Conservation (phyloP, 2,113 vertebrate genomes). For the Amia ocellicauda region DNA sequence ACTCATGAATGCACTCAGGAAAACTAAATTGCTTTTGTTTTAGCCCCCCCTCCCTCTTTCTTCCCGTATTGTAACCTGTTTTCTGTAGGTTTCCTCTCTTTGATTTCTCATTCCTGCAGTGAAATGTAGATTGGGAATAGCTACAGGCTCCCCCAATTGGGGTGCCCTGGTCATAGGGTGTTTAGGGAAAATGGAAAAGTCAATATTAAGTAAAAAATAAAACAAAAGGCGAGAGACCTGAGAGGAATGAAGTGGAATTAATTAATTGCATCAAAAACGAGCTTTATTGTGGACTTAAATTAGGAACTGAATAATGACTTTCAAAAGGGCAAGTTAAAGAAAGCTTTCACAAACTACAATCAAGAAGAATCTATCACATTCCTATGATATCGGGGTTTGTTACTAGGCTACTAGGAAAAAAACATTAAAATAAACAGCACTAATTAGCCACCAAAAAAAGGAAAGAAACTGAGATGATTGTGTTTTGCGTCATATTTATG, state of each 20-base stretch:
- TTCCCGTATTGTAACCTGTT: conserved; percentile 53
- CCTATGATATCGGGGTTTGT: conserved; percentile 1
- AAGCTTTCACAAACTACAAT: neutral
- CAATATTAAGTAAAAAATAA: conserved; percentile 54
- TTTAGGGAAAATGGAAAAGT: conserved; percentile 66
- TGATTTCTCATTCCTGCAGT: conserved; percentile 57
- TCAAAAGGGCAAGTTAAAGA: conserved; percentile 14
- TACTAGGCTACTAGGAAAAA: neutral
- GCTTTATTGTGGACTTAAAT: conserved; percentile 37
- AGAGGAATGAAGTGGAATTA: conserved; percentile 44
- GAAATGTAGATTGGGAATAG: conserved; percentile 52
- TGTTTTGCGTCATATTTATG: neutral
- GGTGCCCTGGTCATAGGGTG: conserved; percentile 31
- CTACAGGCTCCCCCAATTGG: conserved; percentile 29
- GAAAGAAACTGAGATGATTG: too few species aligned
- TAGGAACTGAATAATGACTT: conserved; percentile 46
- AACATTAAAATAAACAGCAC: neutral
- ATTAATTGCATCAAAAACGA: conserved; percentile 56
- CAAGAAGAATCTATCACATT: conserved; percentile 32
- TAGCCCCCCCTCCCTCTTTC: neutral
- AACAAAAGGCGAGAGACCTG: conserved; percentile 59
- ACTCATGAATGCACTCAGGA: conserved; percentile 45
- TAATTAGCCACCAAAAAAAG: neutral
- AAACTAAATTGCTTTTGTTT: conserved; percentile 14
- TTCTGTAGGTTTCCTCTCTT: conserved; percentile 60